Conservation (phyloP, 2,888 invertebrate genomes). For the Didymodactylos carnosus region DNA sequence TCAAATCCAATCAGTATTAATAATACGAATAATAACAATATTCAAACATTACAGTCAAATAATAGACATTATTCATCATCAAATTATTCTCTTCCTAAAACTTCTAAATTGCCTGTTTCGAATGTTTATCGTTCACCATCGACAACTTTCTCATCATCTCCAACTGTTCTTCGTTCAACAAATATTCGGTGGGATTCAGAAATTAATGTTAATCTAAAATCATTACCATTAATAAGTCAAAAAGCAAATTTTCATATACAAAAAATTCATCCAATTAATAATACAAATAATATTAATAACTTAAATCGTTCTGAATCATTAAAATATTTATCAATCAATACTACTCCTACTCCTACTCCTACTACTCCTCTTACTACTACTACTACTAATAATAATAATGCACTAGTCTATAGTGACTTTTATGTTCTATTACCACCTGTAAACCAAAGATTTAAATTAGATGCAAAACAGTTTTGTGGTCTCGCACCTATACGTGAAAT, state of each 20-base stretch:
- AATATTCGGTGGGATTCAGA: neutral
- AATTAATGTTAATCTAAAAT: neutral
- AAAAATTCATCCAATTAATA: neutral
- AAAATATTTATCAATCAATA: too few species aligned
- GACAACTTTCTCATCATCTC: neutral
- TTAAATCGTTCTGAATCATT: neutral
- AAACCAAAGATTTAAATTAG: neutral
- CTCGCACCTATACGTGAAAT: neutral
- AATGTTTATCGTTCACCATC: neutral
- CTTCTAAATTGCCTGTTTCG: too few species aligned
- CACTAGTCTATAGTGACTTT: neutral
- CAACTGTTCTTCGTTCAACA: neutral
- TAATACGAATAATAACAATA: too few species aligned
- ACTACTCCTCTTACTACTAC: too few species aligned
- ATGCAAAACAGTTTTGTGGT: neutral
- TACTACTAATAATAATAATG: neutral
- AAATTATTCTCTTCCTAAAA: too few species aligned
- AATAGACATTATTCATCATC: too few species aligned
- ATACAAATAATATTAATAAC: too few species aligned
- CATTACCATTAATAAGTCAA: neutral
- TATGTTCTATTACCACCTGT: too few species aligned
- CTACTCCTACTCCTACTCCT: too few species aligned
- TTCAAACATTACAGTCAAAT: too few species aligned
- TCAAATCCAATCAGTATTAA: too few species aligned
- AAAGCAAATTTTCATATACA: neutral